A percentile compares a stretch with the other conserved stretches of the same genome.
Conservation (phyloP, 64 coral and sea anemone species). For the Stichodactyla helianthus region DNA sequence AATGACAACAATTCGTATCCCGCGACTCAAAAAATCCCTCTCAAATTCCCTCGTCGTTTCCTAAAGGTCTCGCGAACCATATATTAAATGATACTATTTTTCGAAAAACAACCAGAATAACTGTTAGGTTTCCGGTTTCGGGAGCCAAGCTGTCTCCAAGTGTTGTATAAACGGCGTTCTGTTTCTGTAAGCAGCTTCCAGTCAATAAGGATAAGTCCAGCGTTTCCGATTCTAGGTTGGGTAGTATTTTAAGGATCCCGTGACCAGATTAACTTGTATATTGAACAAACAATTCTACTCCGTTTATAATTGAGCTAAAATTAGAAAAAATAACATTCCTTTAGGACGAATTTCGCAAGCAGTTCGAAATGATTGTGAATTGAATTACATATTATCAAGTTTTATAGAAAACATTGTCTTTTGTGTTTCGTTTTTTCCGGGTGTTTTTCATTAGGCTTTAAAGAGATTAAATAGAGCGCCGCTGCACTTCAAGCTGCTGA, state of each 20-base stretch:
- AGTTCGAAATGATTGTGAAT: background rate
- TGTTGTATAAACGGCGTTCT: background rate
- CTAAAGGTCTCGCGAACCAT: background rate
- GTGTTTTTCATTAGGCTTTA: background rate
- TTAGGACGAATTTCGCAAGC: background rate
- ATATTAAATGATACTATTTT: background rate
- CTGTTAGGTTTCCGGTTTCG: conserved; percentile 3
- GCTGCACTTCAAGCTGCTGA: background rate
- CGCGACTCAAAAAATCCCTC: background rate
- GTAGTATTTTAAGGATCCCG: background rate
- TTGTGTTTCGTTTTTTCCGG: background rate
- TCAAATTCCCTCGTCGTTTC: background rate
- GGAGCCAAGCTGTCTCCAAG: conserved; percentile 21
- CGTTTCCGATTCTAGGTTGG: conserved; percentile 10
- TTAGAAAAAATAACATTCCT: background rate
- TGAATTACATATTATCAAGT: background rate
- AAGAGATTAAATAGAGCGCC: background rate
- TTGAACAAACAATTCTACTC: background rate
- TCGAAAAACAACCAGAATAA: background rate
- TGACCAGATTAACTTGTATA: background rate
- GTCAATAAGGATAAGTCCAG: background rate
- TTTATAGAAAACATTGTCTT: too few relatives aligned
- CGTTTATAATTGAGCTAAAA: background rate
- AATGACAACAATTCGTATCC: background rate
- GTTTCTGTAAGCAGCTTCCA: conserved; percentile 14